phyloP scores from a whole-genome alignment of 1,140 invertebrate genomes.

The Agrypnia vestita region DNA sequence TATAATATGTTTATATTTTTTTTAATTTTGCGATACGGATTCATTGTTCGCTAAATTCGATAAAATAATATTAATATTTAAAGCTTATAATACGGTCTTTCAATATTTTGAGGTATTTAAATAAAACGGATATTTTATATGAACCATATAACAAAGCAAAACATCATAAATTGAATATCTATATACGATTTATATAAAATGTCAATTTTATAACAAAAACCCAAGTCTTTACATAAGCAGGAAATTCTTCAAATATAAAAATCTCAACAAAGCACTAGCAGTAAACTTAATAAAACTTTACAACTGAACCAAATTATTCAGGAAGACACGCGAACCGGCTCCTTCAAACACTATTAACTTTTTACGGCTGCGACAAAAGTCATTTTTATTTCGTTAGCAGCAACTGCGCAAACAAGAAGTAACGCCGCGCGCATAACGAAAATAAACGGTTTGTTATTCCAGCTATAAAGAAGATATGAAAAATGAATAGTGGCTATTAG shows the following conservation, averaged over 20 bases:
- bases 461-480: conserved; percentile 58
- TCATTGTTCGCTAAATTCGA: no score
- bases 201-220: no score
- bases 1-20: no score
- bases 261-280: not conserved
- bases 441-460: conserved; percentile 38
- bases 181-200: no score
- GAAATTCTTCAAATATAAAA: not conserved
- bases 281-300: conserved; percentile 10
- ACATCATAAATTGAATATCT: no score
- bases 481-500: conserved; percentile 58
- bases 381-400: conserved; percentile 7
- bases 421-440: conserved; percentile 6
- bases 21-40: no score
- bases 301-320: conserved; percentile 4
- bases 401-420: conserved; percentile 44
- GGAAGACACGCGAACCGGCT: not conserved
- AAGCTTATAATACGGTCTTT: no score
- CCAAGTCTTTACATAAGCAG: no score
- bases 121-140: no score
- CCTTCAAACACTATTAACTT: not conserved
- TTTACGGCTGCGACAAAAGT: conserved; percentile 41
- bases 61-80: no score
- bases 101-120: no score
- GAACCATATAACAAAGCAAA: no score